Percentiles rank a stretch among this genome's conserved stretches.
These are phyloP conservation scores for Agrilus biguttatus DNA, from an alignment of 2,888 invertebrate genomes.

Conservation along the genomic window DNA sequence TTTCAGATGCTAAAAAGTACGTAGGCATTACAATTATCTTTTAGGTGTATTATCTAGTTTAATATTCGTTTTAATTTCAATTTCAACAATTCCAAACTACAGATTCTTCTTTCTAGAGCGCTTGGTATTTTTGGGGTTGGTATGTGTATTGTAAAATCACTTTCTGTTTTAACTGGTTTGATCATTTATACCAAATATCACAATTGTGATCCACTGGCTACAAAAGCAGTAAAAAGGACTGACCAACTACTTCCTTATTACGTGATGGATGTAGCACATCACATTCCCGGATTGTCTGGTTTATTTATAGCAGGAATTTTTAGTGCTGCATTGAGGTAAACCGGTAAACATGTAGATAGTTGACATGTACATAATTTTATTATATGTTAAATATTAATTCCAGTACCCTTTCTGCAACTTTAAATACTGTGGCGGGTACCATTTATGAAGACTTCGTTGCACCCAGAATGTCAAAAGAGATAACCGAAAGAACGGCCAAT, in stretches of 20 bases:
- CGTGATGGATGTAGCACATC: conserved; percentile 50
- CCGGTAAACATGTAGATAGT: too few relatives aligned
- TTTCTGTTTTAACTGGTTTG: conserved; percentile 44
- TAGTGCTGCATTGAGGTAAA: conserved; percentile 51
- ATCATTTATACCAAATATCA: conserved; percentile 48
- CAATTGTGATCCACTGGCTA: conserved; percentile 48
- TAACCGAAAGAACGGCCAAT: conserved; percentile 38
- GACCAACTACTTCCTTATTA: conserved; percentile 52
- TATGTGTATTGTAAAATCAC: conserved; percentile 38
- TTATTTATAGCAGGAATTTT: conserved; percentile 62
- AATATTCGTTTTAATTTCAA: not conserved
- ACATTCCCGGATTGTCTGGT: conserved; percentile 57
- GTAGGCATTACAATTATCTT: too few relatives aligned
- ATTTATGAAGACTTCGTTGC: conserved; percentile 50
- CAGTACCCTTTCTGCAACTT: conserved; percentile 45
- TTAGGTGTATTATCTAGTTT: too few relatives aligned
- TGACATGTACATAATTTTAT: too few relatives aligned
- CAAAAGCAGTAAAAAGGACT: conserved; percentile 38
- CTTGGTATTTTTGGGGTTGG: conserved; percentile 23
- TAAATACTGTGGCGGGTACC: conserved; percentile 50
- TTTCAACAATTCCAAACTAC: not conserved
- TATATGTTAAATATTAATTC: too few relatives aligned
- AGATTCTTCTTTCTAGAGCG: conserved; percentile 3
- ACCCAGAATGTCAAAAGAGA: conserved; percentile 35
- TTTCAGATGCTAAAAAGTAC: conserved; percentile 37